A percentile compares a stretch with the other conserved stretches of the same genome.
These are phyloP conservation scores for Drosophila prolongata DNA, from an alignment of 2,888 invertebrate species.

Conservation along the genomic window DNA sequence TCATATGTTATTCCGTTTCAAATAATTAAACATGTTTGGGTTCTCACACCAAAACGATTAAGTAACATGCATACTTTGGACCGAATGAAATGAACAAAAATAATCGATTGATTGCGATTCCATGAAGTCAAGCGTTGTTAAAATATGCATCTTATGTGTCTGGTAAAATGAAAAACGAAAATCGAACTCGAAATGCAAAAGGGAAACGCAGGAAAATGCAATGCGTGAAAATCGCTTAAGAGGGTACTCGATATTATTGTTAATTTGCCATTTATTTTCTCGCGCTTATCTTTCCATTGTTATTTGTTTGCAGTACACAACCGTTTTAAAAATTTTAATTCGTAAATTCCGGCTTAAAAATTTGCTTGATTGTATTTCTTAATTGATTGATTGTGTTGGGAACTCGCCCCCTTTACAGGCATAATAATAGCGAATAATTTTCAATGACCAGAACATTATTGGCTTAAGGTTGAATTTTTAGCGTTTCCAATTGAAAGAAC, in stretches of 20 bases:
- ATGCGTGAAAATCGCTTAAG: constrained; percentile 14
- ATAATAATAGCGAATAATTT: constrained; percentile 22
- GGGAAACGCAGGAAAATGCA: constrained; percentile 25
- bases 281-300: constrained; percentile 24
- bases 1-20: constrained; percentile 75
- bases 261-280: constrained; percentile 21
- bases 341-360: constrained; percentile 51
- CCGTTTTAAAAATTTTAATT: constrained; percentile 54
- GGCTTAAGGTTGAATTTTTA: constrained; percentile 2
- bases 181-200: background rate
- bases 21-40: constrained; percentile 32
- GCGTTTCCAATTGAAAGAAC: constrained; percentile 13
- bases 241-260: constrained; percentile 18
- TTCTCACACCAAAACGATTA: constrained; percentile 2
- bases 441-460: constrained; percentile 6
- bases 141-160: background rate
- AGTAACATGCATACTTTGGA: constrained; percentile 2
- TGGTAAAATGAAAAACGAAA: constrained; percentile 1
- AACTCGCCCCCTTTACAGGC: constrained; percentile 48
- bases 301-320: constrained; percentile 61
- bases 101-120: constrained; percentile 1
- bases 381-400: constrained; percentile 72
- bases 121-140: background rate
- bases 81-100: background rate
- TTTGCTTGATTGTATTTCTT: constrained; percentile 72